Percentiles rank a stretch among this genome's conserved stretches.
Evolutionary conservation across 2,888 invertebrate species (phyloP).

Genomic region (Watsonalla binaria): DNA sequence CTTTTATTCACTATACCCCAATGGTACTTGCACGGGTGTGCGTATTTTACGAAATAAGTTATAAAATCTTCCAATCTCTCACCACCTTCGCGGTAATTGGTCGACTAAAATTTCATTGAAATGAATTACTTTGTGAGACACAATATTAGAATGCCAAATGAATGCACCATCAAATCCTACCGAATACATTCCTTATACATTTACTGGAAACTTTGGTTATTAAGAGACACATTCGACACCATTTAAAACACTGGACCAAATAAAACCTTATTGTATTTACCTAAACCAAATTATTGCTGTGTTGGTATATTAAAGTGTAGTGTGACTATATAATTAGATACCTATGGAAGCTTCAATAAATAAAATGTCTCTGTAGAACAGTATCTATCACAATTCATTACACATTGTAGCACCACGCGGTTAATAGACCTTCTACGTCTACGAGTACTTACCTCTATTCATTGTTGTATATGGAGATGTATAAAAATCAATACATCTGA

Average conservation of each 20-base stretch:
- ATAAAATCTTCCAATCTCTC: too few species aligned
- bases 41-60: too few species aligned
- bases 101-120: slow-evolving; percentile 45
- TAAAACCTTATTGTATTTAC: slow-evolving; percentile 49
- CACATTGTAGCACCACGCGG: slow-evolving; percentile 77
- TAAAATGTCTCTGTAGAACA: slow-evolving; percentile 77
- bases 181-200: slow-evolving; percentile 35
- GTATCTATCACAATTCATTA: slow-evolving; percentile 78
- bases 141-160: slow-evolving; percentile 32
- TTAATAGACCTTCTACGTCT: slow-evolving; percentile 75
- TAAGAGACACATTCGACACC: slow-evolving; percentile 48
- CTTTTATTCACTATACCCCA: too few species aligned
- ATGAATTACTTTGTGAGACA: slow-evolving; percentile 33
- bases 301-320: slow-evolving; percentile 53
- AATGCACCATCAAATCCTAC: slow-evolving; percentile 37
- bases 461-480: slow-evolving; percentile 75
- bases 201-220: slow-evolving; percentile 54
- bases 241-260: slow-evolving; percentile 52
- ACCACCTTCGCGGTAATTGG: slow-evolving; percentile 38
- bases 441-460: slow-evolving; percentile 72
- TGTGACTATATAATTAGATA: slow-evolving; percentile 60
- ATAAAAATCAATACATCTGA: slow-evolving; percentile 78
- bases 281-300: slow-evolving; percentile 69
- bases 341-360: slow-evolving; percentile 75
- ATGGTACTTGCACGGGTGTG: slow-evolving; percentile 5